Evolutionary conservation across 2,113 vertebrate species (phyloP).

Genomic region (Tupaia tana): DNA sequence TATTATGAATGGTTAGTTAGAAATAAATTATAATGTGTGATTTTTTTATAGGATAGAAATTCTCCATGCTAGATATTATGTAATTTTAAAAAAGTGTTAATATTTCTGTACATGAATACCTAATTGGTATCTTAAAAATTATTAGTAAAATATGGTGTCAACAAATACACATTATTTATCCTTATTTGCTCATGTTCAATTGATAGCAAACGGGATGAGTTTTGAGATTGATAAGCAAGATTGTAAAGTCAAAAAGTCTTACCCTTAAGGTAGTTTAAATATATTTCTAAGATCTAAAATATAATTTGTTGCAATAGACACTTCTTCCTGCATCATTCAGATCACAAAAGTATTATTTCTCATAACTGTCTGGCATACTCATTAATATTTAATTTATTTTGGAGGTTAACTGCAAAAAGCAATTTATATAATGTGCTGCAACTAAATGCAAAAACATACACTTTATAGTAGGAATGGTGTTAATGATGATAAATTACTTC

Average conservation of each 20-base stretch:
- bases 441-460: slow-evolving; percentile 74
- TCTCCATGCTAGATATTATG: slow-evolving; percentile 27
- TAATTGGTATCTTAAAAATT: slow-evolving; percentile 46
- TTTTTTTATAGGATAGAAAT: slow-evolving; percentile 15
- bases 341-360: slow-evolving; percentile 82
- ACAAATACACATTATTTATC: slow-evolving; percentile 7
- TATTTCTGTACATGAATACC: slow-evolving; percentile 30
- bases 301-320: slow-evolving; percentile 45
- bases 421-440: slow-evolving; percentile 73
- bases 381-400: slow-evolving; percentile 87
- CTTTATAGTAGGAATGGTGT: slow-evolving; percentile 75
- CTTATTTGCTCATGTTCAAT: neutral
- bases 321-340: slow-evolving; percentile 76
- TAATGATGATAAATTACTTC: slow-evolving; percentile 56
- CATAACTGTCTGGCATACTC: slow-evolving; percentile 76
- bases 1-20: neutral
- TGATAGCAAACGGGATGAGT: slow-evolving; percentile 3
- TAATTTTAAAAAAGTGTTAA: slow-evolving; percentile 48
- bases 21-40: slow-evolving; percentile 8
- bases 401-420: slow-evolving; percentile 82
- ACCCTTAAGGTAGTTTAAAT: slow-evolving; percentile 41
- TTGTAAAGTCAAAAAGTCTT: slow-evolving; percentile 47
- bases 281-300: slow-evolving; percentile 58
- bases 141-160: slow-evolving; percentile 42
- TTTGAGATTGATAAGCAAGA: slow-evolving; percentile 40